These are phyloP conservation scores for Premnoplex brunnescens DNA, from an alignment of 2,797 vertebrate genomes.

Conservation along the genomic window DNA sequence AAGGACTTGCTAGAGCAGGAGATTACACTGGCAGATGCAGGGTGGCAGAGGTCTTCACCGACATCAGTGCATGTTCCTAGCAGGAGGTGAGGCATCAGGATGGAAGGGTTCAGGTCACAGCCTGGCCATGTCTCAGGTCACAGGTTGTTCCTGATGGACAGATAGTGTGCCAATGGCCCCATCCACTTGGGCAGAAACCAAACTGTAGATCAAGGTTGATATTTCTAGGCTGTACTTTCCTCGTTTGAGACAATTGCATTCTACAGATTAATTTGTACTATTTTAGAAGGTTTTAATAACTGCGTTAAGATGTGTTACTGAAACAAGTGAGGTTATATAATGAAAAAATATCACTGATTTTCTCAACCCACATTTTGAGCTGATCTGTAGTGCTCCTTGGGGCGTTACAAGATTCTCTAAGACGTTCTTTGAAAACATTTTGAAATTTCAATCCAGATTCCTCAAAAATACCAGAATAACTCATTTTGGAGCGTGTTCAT, in stretches of 20 bases:
- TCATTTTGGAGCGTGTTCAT: background rate
- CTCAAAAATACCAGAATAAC: background rate
- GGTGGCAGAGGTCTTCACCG: background rate
- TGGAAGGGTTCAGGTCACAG: background rate
- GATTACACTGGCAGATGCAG: background rate
- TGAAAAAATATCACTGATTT: background rate
- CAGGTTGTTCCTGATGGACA: background rate
- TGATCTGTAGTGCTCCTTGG: background rate
- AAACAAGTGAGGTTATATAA: background rate
- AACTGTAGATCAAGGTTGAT: background rate
- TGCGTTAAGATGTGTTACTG: background rate
- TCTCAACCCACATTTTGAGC: background rate
- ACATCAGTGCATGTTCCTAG: background rate
- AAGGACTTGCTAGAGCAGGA: background rate
- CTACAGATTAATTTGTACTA: background rate
- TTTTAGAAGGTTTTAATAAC: background rate
- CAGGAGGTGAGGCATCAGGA: background rate
- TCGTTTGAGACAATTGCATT: background rate
- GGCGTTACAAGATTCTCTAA: background rate
- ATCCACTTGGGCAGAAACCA: background rate
- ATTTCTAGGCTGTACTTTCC: background rate
- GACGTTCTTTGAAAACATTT: background rate
- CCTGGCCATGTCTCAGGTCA: background rate
- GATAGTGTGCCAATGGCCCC: background rate
- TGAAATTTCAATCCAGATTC: background rate